Evolutionary conservation across 2,797 vertebrate genomes (phyloP).

Genomic region (Scyliorhinus canicula): DNA sequence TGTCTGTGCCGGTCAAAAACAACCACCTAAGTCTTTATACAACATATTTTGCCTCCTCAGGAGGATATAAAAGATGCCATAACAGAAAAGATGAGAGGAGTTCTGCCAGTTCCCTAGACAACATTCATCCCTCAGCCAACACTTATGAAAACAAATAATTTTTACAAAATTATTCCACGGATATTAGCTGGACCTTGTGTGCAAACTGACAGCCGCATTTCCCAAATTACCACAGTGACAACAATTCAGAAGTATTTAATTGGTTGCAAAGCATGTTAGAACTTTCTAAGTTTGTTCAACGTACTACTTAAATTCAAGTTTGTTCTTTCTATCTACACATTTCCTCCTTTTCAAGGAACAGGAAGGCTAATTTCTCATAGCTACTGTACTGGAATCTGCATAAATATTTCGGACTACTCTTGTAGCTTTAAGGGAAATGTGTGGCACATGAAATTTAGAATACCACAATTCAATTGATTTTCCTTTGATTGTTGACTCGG

Average conservation of each 20-base stretch:
- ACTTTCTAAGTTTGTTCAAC: too few relatives aligned
- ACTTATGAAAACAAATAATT: neutral
- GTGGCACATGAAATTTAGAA: neutral
- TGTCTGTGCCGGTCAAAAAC: too few relatives aligned
- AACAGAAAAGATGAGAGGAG: neutral
- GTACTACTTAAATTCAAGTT: too few relatives aligned
- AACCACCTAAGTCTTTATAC: too few relatives aligned
- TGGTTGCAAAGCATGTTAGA: too few relatives aligned
- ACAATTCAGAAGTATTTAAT: too few relatives aligned
- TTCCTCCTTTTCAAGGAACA: neutral
- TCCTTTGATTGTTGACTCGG: too few relatives aligned
- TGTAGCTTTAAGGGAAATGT: neutral
- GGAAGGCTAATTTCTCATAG: neutral
- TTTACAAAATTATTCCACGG: too few relatives aligned
- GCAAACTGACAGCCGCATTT: too few relatives aligned
- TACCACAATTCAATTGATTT: neutral
- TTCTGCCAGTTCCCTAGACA: neutral
- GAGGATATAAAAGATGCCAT: neutral
- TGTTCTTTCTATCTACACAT: neutral
- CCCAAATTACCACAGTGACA: too few relatives aligned
- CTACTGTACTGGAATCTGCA: neutral
- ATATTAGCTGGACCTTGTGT: too few relatives aligned
- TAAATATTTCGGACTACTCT: neutral
- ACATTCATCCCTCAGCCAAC: neutral
- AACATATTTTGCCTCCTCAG: neutral